These are phyloP conservation scores for Centropus unirufus DNA, from an alignment of 2,113 vertebrate species.

Conservation along the genomic window DNA sequence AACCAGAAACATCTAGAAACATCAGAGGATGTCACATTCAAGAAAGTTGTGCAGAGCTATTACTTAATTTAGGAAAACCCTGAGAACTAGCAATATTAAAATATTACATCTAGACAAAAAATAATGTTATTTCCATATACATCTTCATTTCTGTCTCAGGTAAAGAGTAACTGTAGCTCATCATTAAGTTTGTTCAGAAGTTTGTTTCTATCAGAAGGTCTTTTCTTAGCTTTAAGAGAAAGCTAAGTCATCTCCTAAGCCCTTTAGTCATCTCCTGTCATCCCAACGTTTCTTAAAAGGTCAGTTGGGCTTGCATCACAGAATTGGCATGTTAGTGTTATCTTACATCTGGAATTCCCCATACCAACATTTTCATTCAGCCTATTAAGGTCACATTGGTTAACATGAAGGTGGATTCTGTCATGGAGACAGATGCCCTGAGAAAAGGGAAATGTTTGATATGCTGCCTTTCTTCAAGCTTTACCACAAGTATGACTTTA, in stretches of 20 bases:
- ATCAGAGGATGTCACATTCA: neutral
- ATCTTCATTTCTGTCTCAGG: neutral
- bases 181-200: neutral
- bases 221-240: neutral
- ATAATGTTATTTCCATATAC: neutral
- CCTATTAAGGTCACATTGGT: neutral
- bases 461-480: neutral
- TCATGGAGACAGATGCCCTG: neutral
- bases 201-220: neutral
- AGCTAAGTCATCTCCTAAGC: neutral
- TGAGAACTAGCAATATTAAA: neutral
- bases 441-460: neutral
- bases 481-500: neutral
- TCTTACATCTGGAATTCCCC: neutral
- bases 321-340: conserved; percentile 14
- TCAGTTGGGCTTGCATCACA: neutral
- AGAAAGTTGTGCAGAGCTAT: neutral
- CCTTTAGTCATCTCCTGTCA: neutral
- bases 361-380: neutral
- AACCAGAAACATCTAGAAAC: neutral
- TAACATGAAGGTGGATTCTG: neutral
- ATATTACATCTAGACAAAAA: neutral
- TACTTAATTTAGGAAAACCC: neutral
- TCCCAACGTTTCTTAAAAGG: conserved; percentile 15
- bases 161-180: neutral